A percentile compares a stretch with the other conserved stretches of the same genome.
Conservation (phyloP, 2,888 invertebrate genomes). For the Scelioninae gen. 1 region DNA sequence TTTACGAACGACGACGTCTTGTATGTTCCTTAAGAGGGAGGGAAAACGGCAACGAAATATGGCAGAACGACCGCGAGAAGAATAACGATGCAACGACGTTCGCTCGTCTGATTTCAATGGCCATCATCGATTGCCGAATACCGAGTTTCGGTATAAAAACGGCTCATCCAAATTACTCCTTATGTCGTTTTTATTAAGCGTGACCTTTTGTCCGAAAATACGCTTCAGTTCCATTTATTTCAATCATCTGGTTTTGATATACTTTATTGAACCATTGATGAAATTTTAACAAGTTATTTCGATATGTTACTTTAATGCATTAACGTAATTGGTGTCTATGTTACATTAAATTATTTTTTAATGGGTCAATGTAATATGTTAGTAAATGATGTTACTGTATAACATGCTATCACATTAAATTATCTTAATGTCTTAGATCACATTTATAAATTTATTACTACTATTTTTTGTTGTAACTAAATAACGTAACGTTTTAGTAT, state of each 20-base stretch:
- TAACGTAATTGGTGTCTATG: no score
- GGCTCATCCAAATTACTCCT: constrained; percentile 23
- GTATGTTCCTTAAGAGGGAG: constrained; percentile 55
- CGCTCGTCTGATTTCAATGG: constrained; percentile 64
- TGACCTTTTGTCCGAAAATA: constrained; percentile 27
- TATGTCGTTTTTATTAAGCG: constrained; percentile 28
- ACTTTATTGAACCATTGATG: neutral
- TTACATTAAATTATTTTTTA: no score
- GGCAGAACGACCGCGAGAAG: constrained; percentile 70
- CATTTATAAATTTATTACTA: no score
- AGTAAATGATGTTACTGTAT: no score
- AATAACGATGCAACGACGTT: constrained; percentile 74
- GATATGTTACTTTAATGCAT: no score
- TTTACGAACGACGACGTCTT: constrained; percentile 72
- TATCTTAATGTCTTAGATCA: no score
- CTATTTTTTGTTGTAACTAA: no score
- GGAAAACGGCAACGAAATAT: constrained; percentile 71
- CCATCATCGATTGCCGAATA: constrained; percentile 71
- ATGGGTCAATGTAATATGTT: no score
- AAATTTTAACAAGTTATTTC: no score
- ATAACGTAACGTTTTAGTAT: no score
- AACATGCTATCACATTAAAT: no score
- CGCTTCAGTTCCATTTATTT: constrained; percentile 1
- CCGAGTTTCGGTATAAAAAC: neutral
- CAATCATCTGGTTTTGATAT: neutral